Evolutionary conservation across 2,797 vertebrate species (phyloP), one percentile per base, ranked within the genome.

Genomic region (Syngnathus rostellatus): DNA sequence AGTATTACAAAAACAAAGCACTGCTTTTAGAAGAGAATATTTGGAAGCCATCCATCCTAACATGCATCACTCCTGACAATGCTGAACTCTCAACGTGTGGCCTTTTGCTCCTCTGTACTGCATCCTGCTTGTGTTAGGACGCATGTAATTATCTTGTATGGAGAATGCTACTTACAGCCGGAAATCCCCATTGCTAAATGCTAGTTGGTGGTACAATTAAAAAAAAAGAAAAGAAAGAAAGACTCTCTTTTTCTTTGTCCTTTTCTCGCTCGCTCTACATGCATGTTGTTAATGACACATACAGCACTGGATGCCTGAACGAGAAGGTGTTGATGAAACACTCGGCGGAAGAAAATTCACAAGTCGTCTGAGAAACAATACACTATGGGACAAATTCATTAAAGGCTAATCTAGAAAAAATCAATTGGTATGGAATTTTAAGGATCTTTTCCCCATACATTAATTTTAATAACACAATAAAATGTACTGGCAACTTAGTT

Each of bases 71-170:
- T 31, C 31, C 31, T 31, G 3, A 31, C 31, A 31, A 31, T 31
- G 31, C 31, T 31, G 31, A 31, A 31, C 31, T 31, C 31, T 31
- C 31, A 31, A 31, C 31, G 21, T 1, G 21, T 54, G 51, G 21
- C n/a, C 51, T 54, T 54, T 54, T 21, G 21, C 10, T 54, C 21
- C 51, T 3, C n/a, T 21, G n/a, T 23, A 53, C n/a, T 21, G 8
- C 19, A 8, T 6, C 10, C 0, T 5, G 45, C 60, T 69, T 78
- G 64, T 67, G 63, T 76, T 45, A 61, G 71, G 62, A 69, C 79
- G 59, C 66, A 64, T 71, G 55, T 85, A 81, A 85, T 86, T 84
- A 83, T 59, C 53, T 57, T 62, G 64, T 72, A 72, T 61, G 71
- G 38, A 72, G 71, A 71, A 48, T 19, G 1, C 68, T 77, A 72